Evolutionary conservation across 1,140 invertebrate genomes (phyloP).

Genomic region (Conopomorpha cramerella): DNA sequence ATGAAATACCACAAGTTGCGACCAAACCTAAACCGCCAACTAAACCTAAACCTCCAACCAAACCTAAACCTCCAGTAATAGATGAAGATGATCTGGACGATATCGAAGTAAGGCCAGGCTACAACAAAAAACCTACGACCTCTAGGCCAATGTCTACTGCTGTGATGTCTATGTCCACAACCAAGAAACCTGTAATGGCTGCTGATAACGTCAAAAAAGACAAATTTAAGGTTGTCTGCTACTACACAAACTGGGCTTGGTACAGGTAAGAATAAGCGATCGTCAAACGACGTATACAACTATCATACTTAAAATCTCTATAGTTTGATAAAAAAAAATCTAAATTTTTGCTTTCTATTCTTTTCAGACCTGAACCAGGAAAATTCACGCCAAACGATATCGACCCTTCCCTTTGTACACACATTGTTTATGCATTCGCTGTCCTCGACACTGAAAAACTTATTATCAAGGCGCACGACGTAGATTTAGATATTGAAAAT

Average conservation of each 20-base stretch:
- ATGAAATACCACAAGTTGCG: too few species aligned
- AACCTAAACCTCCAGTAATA: constrained; percentile 19
- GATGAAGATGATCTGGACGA: constrained; percentile 37
- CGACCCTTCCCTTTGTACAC: constrained; percentile 83
- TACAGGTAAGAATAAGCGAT: too few species aligned
- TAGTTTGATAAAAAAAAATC: too few species aligned
- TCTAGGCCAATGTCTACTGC: constrained; percentile 3
- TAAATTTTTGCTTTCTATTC: too few species aligned
- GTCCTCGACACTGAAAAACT: constrained; percentile 77
- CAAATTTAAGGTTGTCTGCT: constrained; percentile 80
- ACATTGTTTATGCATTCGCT: constrained; percentile 91
- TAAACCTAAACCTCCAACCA: constrained; percentile 12
- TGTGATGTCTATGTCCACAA: constrained; percentile 8
- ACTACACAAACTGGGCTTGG: constrained; percentile 95
- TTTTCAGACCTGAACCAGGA: constrained; percentile 69
- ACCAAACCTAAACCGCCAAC: too few species aligned
- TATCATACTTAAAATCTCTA: too few species aligned
- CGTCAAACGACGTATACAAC: too few species aligned
- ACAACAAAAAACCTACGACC: constrained; percentile 7
- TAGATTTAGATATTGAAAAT: constrained; percentile 87
- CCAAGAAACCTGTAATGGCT: constrained; percentile 14
- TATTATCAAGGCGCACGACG: constrained; percentile 83
- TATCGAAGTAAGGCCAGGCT: constrained; percentile 35
- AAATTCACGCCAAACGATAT: constrained; percentile 84
- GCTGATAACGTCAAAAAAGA: constrained; percentile 18